Evolutionary conservation across 2,888 invertebrate genomes (phyloP).

Genomic region (Polydesmus complanatus): DNA sequence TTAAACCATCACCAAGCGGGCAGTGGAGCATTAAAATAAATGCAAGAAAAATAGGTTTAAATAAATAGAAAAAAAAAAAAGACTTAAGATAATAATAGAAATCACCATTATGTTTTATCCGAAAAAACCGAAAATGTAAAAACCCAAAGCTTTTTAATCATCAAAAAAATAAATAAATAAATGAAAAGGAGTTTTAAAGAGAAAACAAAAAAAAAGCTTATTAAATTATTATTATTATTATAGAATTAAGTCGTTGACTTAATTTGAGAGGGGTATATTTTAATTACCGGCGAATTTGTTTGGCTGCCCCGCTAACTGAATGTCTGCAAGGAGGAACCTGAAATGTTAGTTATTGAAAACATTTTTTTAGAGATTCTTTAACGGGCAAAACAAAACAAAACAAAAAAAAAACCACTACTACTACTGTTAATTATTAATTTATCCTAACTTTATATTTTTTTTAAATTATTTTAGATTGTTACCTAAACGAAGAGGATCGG

Average conservation of each 20-base stretch:
- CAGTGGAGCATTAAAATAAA: neutral
- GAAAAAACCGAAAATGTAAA: neutral
- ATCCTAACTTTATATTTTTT: conserved; percentile 4
- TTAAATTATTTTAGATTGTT: too few species aligned
- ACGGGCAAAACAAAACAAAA: conserved; percentile 7
- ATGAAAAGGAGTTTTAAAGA: neutral
- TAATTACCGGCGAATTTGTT: conserved; percentile 81
- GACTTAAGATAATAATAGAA: neutral
- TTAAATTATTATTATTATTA: neutral
- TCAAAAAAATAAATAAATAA: neutral
- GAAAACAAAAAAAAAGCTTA: neutral
- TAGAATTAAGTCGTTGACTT: conserved; percentile 6
- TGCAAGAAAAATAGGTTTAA: neutral
- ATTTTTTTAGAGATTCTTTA: too few species aligned
- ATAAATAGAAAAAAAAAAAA: conserved; percentile 2
- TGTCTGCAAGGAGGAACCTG: conserved; percentile 87
- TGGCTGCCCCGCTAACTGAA: conserved; percentile 89
- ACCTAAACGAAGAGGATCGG: neutral
- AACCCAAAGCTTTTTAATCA: neutral
- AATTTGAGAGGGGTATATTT: neutral
- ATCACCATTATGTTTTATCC: too few species aligned
- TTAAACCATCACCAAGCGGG: conserved; percentile 8
- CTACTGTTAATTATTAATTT: conserved; percentile 17
- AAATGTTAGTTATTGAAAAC: conserved; percentile 26
- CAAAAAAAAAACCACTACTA: conserved; percentile 14